These are phyloP conservation scores for Eretmochelys imbricata DNA, from an alignment of 2,113 vertebrate genomes.

Conservation along the genomic window DNA sequence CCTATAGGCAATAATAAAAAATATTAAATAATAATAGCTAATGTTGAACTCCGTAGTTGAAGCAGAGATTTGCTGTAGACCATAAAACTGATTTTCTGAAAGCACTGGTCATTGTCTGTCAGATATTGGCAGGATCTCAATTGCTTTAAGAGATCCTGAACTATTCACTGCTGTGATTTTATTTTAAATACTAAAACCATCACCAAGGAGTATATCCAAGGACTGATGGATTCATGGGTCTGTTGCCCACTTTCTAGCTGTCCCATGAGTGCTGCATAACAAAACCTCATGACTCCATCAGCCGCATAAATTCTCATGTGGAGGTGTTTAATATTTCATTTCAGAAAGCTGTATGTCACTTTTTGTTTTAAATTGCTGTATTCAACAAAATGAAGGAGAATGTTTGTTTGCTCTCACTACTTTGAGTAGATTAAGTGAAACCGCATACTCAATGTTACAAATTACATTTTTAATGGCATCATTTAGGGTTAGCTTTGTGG, in stretches of 20 bases:
- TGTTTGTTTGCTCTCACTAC: conserved; percentile 26
- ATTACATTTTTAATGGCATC: conserved; percentile 41
- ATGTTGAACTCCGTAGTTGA: neutral
- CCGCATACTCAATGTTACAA: conserved; percentile 32
- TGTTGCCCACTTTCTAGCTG: conserved; percentile 45
- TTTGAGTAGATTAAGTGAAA: conserved; percentile 55
- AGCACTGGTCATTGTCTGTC: conserved; percentile 19
- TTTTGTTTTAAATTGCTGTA: conserved; percentile 57
- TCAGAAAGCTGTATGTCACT: conserved; percentile 45
- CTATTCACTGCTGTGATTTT: conserved; percentile 71
- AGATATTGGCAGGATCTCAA: conserved; percentile 54
- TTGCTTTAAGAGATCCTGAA: conserved; percentile 57
- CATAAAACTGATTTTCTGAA: conserved; percentile 9
- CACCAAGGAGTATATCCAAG: conserved; percentile 33
- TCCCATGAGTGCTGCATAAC: conserved; percentile 59
- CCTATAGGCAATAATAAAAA: neutral
- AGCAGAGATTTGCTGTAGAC: conserved; percentile 18
- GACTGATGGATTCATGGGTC: conserved; percentile 57
- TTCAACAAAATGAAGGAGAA: conserved; percentile 24
- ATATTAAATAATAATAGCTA: neutral
- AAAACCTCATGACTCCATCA: conserved; percentile 49
- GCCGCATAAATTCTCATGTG: conserved; percentile 15
- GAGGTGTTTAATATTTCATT: conserved; percentile 76
- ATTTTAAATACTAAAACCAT: conserved; percentile 58
- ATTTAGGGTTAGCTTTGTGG: conserved; percentile 63